Base-by-base conservation (phyloP, 2,113 vertebrate species). In the Callaeas wilsoni region DNA sequence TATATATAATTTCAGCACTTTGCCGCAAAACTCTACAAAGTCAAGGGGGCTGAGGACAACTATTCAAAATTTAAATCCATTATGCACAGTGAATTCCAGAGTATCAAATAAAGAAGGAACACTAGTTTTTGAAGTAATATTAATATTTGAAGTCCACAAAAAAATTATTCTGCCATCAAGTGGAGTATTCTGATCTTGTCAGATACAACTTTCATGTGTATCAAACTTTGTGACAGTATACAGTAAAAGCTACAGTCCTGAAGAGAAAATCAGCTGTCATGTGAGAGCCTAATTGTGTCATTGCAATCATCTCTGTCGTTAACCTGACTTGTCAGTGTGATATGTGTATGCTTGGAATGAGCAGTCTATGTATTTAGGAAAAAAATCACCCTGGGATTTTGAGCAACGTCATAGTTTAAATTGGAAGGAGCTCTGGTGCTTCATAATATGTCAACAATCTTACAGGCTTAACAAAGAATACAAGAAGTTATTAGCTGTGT, bases 301-400 rank as follows among this genome's bases (percentile, higher is more conserved):
- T 9, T 87, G n/a, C 10, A 35, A 27, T 57, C 10, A 26, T 32
- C 20, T 84, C 0, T 0, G 4, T 35, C 4, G 0, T 44, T 62
- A 41, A 49, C 19, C 21, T 80, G 33, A n/a, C 13, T 57, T 30
- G 21, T n/a, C 29, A 67, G 21, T 76, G 32, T 15, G 53, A 12
- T 12, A 71, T 8, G 4, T 7, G 8, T 37, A n/a, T 9, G 5
- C 8, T 47, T 32, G 9, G 37, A 71, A 76, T 42, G 13, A 84
- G 12, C 23, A 59, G 18, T 10, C 18, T 53, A 30, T 22, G 5
- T 63, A 35, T 39, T 39, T 41, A 77, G 16, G 32, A 11, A 37
- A 80, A 65, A 78, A 62, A 5, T 55, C 30, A 29, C 16, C 7
- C 29, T 53, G 20, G 12, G 9, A 41, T 92, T 76, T 67, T 52